Conservation (phyloP, 2,888 invertebrate species). For the Koerneria pararmatus region DNA sequence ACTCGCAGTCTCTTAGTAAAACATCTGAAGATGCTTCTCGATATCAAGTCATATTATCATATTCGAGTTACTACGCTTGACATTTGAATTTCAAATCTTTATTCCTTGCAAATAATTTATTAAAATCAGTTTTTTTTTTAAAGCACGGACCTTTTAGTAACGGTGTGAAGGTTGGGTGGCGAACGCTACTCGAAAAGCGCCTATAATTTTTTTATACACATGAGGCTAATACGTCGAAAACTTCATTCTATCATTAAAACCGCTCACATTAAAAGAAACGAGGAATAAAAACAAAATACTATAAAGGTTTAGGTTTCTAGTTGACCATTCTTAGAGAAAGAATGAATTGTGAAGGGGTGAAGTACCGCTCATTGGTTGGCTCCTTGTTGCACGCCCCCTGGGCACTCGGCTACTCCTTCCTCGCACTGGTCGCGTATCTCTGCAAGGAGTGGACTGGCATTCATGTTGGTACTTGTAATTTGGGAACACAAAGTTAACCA, state of each 20-base stretch:
- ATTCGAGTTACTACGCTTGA: no score
- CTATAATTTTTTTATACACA: constrained; percentile 22
- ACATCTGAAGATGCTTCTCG: no score
- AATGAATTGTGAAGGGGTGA: constrained; percentile 39
- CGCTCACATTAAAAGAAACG: background rate
- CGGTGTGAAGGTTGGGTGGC: no score
- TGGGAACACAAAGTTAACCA: no score
- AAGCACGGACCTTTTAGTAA: no score
- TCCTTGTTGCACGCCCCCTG: constrained; percentile 58
- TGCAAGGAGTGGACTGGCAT: constrained; percentile 55
- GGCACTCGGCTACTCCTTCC: constrained; percentile 58
- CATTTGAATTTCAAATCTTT: no score
- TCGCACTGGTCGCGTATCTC: constrained; percentile 56
- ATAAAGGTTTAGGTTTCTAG: background rate
- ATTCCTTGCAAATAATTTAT: no score
- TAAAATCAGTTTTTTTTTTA: no score
- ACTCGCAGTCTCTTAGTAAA: no score
- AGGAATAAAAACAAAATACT: background rate
- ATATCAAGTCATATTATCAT: no score
- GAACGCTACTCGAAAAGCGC: no score
- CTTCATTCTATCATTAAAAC: background rate
- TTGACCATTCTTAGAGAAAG: background rate
- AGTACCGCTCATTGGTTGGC: constrained; percentile 59
- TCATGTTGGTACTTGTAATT: constrained; percentile 33
- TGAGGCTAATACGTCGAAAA: no score